phyloP scores from a whole-genome alignment of 2,113 vertebrate genomes.

The Paracanthobrama guichenoti region DNA sequence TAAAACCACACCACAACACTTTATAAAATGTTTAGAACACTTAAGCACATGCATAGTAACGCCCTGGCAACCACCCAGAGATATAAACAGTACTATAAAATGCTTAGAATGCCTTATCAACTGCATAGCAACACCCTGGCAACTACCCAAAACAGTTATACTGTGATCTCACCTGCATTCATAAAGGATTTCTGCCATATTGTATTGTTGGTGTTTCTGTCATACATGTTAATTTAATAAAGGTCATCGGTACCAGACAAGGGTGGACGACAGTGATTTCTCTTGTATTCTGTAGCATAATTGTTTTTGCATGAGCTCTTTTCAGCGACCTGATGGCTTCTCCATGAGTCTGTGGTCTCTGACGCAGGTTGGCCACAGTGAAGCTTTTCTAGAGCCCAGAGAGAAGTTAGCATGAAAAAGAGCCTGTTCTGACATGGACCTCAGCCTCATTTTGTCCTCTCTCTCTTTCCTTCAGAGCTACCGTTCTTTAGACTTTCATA shows the following conservation, averaged over 20 bases:
- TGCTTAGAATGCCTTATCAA: not conserved
- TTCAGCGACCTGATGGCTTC: not conserved
- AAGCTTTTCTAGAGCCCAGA: constrained; percentile 29
- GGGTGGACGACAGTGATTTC: not conserved
- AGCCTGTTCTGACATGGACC: constrained; percentile 40
- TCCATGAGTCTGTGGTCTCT: constrained; percentile 18
- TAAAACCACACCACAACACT: not conserved
- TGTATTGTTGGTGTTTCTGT: not conserved
- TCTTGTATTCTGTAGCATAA: not conserved
- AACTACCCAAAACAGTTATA: not conserved
- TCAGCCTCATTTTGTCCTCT: constrained; percentile 36
- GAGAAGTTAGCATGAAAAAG: constrained; percentile 33
- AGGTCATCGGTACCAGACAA: not conserved
- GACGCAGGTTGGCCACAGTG: constrained; percentile 41
- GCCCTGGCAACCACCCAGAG: not conserved
- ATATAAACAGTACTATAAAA: not conserved
- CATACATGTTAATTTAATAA: not conserved
- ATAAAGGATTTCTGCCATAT: not conserved
- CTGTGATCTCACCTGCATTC: not conserved
- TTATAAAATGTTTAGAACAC: not conserved
- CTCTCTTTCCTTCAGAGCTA: constrained; percentile 2
- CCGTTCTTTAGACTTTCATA: constrained; percentile 12
- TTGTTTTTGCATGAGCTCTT: constrained; percentile 25
- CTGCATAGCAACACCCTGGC: not conserved
- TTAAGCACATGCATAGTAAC: not conserved